Evolutionary conservation across 2,113 vertebrate genomes (phyloP), one percentile per base, ranked within the genome.

Genomic region (Cyprinodon variegatus): DNA sequence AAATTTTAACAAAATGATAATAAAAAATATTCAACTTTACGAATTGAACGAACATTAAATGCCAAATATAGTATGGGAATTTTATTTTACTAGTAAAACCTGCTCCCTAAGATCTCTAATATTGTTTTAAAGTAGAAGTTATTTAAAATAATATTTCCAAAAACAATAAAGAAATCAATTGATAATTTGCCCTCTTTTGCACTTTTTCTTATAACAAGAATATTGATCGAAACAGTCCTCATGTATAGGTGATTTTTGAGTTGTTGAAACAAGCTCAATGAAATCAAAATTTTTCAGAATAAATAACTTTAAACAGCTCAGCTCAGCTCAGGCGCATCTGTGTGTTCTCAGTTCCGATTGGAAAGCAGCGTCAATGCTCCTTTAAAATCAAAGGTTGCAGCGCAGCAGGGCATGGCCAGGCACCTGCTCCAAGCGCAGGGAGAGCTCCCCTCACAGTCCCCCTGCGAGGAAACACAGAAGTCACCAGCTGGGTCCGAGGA

Each of bases 381-480:
- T 88, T 85, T 82, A 86, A 83, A 69, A 66, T 60, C 59, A 46
- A 53, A 84, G 72, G 67, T 67, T 29, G 68, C 75, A 8, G 86
- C 68, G 68, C 84, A 79, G 70, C 74, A 29, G 65, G 41, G 45
- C 62, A 69, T 8, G 68, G n/a, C 1, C 61, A 66, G 38, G 64
- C 91, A 91, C 91, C 91, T 92, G 91, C 86, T 88, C 87, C 59
- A 59, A 65, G 71, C 80, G 78, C 88, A 72, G 76, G 3, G 66
- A 82, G 57, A 11, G 70, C 62, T 86, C 69, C 68, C 2, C 61
- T 0, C 68, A 72, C 11, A 66, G 72, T 57, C 62, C 39, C 50
- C 3, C 20, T n/a, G 20, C 0, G 63, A 68, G 72, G 11, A 65
- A 71, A 48, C 59, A 57, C 29, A 61, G 17, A 10, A n/a, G 45